phyloP scores from a whole-genome alignment of 2,888 invertebrate genomes.

The Ellobium chinense region DNA sequence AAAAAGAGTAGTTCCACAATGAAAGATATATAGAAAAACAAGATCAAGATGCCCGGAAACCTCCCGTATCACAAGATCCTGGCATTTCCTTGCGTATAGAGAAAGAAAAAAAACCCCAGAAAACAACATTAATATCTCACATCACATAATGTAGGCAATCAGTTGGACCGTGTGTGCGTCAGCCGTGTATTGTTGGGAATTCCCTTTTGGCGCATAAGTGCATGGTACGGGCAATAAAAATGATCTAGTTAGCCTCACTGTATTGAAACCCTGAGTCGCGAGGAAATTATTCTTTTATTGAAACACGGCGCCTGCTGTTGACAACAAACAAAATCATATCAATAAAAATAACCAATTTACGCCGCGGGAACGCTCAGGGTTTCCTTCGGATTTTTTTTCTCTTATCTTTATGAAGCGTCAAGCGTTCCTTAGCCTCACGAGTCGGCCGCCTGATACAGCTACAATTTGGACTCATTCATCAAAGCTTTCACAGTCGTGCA shows the following conservation, averaged over 20 bases:
- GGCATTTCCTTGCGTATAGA: too few species aligned
- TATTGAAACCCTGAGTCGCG: background rate
- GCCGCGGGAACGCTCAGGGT: background rate
- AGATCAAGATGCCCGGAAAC: too few species aligned
- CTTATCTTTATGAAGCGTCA: background rate
- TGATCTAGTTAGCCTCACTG: conserved; percentile 5
- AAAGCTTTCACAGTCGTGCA: background rate
- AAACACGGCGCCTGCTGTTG: conserved; percentile 3
- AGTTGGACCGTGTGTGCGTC: too few species aligned
- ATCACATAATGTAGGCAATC: too few species aligned
- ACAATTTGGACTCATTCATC: conserved; percentile 15
- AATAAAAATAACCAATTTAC: conserved; percentile 21
- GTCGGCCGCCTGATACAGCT: background rate
- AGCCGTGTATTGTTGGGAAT: too few species aligned
- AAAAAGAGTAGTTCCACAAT: too few species aligned
- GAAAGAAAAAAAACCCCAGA: too few species aligned
- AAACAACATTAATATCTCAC: too few species aligned
- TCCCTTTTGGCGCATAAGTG: background rate
- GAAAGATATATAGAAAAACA: too few species aligned
- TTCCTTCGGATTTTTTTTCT: too few species aligned
- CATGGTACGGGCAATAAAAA: background rate
- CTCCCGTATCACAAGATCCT: too few species aligned
- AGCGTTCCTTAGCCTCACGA: background rate
- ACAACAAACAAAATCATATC: conserved; percentile 21
- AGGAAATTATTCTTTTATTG: conserved; percentile 18